Evolutionary conservation across 1,140 invertebrate species (phyloP).

Genomic region (Watersipora subatra): DNA sequence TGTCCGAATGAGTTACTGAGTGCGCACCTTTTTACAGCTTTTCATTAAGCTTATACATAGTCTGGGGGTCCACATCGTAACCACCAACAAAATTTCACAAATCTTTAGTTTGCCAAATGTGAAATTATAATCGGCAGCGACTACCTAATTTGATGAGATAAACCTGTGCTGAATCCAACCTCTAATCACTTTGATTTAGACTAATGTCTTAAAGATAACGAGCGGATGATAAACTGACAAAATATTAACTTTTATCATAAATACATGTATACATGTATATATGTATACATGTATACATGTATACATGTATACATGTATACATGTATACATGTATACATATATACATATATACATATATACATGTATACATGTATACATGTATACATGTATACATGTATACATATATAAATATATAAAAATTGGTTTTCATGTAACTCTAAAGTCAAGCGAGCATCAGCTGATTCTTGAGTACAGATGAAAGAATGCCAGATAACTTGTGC

Average conservation of each 20-base stretch:
- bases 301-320: constrained; percentile 8
- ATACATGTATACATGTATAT: constrained; percentile 9
- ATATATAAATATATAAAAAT: neutral
- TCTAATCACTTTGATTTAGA: no score
- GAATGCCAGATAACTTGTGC: no score
- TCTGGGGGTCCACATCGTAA: neutral
- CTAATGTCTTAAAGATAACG: no score
- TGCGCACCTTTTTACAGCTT: constrained; percentile 2
- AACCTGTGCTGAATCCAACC: no score
- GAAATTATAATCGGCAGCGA: no score
- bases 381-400: constrained; percentile 7
- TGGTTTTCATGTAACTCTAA: no score
- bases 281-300: constrained; percentile 8
- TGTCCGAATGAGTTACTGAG: neutral
- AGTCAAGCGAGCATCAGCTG: neutral
- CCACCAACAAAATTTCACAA: neutral
- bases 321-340: constrained; percentile 2
- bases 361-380: constrained; percentile 9
- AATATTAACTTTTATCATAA: no score
- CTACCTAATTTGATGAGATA: no score
- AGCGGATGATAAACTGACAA: no score
- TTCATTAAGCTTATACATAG: neutral
- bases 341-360: constrained; percentile 4
- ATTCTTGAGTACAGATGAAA: no score
- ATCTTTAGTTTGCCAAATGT: no score